Percentiles rank a stretch among this genome's conserved stretches.
Conservation (phyloP, 2,113 vertebrate genomes). For the Toxotes chatareus region DNA sequence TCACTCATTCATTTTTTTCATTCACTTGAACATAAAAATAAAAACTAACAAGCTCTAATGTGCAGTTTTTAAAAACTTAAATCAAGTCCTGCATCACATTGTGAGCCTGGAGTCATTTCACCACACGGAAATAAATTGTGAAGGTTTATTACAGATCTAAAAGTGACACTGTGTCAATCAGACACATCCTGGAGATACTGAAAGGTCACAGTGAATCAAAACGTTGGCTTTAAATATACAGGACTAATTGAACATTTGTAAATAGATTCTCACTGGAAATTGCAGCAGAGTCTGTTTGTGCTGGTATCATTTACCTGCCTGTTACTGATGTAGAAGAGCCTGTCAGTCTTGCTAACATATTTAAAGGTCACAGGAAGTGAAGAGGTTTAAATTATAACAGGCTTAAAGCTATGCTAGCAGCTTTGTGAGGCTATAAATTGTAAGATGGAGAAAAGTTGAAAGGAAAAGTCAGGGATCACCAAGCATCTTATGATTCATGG, state of each 20-base stretch:
- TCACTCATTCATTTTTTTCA: conserved; percentile 2
- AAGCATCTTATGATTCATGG: not conserved
- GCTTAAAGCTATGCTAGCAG: not conserved
- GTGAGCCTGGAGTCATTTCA: not conserved
- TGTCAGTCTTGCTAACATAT: not conserved
- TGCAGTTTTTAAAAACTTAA: not conserved
- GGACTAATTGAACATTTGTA: conserved; percentile 45
- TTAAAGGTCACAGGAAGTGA: conserved; percentile 25
- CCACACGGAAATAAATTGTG: not conserved
- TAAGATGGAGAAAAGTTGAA: not conserved
- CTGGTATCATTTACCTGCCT: conserved; percentile 24
- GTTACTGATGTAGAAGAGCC: conserved; percentile 18
- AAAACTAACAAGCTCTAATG: not conserved
- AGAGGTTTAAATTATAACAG: not conserved
- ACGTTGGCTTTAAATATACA: conserved; percentile 27
- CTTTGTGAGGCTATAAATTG: not conserved
- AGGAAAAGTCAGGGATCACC: not conserved
- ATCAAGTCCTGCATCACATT: not conserved
- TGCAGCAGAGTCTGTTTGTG: conserved; percentile 10
- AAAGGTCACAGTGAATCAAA: conserved; percentile 46
- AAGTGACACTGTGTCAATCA: conserved; percentile 27
- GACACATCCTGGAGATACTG: not conserved
- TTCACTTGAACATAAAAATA: not conserved
- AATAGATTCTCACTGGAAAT: conserved; percentile 21
- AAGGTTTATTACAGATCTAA: conserved; percentile 9